Evolutionary conservation across 2,797 vertebrate species (phyloP).

Genomic region (Rousettus madagascariensis): DNA sequence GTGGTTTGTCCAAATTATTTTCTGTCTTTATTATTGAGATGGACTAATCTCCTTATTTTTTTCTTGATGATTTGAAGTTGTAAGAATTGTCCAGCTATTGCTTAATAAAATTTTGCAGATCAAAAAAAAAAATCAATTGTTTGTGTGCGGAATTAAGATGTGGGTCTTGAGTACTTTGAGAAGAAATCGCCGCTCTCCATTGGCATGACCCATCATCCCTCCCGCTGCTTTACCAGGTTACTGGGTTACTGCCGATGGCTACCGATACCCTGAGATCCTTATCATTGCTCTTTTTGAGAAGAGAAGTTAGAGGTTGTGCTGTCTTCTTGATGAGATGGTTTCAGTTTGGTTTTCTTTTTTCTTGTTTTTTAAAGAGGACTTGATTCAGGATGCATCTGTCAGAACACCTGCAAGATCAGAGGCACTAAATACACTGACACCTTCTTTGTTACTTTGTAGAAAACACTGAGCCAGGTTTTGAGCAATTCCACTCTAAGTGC

Average conservation of each 20-base stretch:
- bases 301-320: slow-evolving; percentile 14
- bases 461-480: neutral
- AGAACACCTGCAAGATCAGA: neutral
- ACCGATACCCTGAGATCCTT: neutral
- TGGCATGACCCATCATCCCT: neutral
- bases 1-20: slow-evolving; percentile 85
- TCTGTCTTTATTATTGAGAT: slow-evolving; percentile 86
- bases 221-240: rapidly evolving
- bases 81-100: slow-evolving; percentile 90
- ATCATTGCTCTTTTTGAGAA: neutral
- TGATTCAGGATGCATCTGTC: neutral
- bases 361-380: neutral
- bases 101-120: slow-evolving; percentile 91
- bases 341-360: neutral
- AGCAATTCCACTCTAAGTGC: neutral
- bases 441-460: neutral
- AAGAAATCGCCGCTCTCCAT: neutral
- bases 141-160: slow-evolving; percentile 70
- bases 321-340: neutral
- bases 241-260: neutral
- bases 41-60: slow-evolving; percentile 81
- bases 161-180: slow-evolving; percentile 40
- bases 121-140: slow-evolving; percentile 63
- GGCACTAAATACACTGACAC: neutral
- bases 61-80: slow-evolving; percentile 87